These are phyloP conservation scores for Oryzias dopingdopingensis DNA, from an alignment of 2,797 vertebrate genomes.

Conservation along the genomic window DNA sequence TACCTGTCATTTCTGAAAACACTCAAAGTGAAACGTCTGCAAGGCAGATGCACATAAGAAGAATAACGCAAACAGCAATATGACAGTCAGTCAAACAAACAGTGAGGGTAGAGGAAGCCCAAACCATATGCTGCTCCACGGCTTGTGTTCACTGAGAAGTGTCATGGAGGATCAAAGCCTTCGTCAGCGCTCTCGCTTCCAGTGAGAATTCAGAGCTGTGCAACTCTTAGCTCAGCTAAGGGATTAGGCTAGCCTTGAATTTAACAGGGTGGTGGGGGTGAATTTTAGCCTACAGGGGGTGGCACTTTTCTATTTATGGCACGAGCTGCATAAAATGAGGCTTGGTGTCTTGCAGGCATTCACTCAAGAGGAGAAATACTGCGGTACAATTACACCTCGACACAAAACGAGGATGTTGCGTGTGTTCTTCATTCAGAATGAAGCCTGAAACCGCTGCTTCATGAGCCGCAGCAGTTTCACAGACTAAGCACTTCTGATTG, in stretches of 20 bases:
- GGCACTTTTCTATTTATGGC: slow-evolving; percentile 73
- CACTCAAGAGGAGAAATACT: slow-evolving; percentile 29
- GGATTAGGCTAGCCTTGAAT: slow-evolving; percentile 69
- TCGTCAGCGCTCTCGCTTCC: slow-evolving; percentile 28
- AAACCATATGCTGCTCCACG: slow-evolving; percentile 22
- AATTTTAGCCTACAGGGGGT: slow-evolving; percentile 65
- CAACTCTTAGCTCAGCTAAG: slow-evolving; percentile 55
- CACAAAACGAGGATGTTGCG: slow-evolving; percentile 14
- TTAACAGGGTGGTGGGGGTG: slow-evolving; percentile 48
- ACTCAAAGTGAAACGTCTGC: slow-evolving; percentile 11
- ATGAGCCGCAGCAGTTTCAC: neutral
- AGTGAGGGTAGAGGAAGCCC: neutral
- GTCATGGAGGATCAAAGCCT: slow-evolving; percentile 58
- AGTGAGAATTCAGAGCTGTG: slow-evolving; percentile 46
- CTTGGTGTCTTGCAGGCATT: slow-evolving; percentile 59
- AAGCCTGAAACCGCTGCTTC: neutral
- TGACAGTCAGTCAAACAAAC: slow-evolving; percentile 1
- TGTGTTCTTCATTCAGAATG: neutral
- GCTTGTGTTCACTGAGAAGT: slow-evolving; percentile 36
- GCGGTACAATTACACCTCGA: slow-evolving; percentile 5
- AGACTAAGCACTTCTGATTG: slow-evolving; percentile 2
- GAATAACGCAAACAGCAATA: slow-evolving; percentile 2
- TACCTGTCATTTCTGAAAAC: neutral
- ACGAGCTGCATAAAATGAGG: slow-evolving; percentile 51
- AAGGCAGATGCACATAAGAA: slow-evolving; percentile 5